A percentile compares a stretch with the other conserved stretches of the same genome.
phyloP scores from a whole-genome alignment of 2,888 invertebrate genomes.

The Drosophila aldrichi region DNA sequence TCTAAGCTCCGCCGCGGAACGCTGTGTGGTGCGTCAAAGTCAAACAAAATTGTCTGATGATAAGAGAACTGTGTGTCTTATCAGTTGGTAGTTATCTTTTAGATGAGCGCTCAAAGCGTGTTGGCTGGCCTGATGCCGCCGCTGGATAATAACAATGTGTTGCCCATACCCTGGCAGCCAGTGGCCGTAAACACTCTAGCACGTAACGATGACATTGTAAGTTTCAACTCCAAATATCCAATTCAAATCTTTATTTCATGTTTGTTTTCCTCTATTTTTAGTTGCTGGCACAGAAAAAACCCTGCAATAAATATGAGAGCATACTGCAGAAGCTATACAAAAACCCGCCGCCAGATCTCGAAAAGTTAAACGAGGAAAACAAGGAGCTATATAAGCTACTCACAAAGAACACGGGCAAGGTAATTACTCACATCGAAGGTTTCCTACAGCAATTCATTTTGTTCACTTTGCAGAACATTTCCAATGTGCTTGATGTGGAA shows the following conservation, averaged over 20 bases:
- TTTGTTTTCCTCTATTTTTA: slow-evolving; percentile 23
- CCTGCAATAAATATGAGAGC: slow-evolving; percentile 87
- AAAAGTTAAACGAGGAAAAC: slow-evolving; percentile 86
- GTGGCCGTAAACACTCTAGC: slow-evolving; percentile 93
- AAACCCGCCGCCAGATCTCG: slow-evolving; percentile 86
- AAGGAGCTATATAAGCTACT: slow-evolving; percentile 88
- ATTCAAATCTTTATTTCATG: too few relatives aligned
- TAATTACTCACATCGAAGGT: slow-evolving; percentile 24
- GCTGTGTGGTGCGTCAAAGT: slow-evolving; percentile 87
- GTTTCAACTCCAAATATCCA: slow-evolving; percentile 17
- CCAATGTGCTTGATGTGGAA: slow-evolving; percentile 89
- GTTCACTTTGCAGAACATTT: slow-evolving; percentile 84
- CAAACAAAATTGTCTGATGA: slow-evolving; percentile 34
- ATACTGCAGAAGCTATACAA: slow-evolving; percentile 86
- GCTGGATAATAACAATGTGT: slow-evolving; percentile 81
- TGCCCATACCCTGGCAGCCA: slow-evolving; percentile 92
- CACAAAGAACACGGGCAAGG: slow-evolving; percentile 87
- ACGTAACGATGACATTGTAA: slow-evolving; percentile 89
- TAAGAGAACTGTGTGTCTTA: slow-evolving; percentile 62
- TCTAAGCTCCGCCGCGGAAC: slow-evolving; percentile 91
- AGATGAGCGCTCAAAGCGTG: slow-evolving; percentile 92
- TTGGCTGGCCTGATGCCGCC: slow-evolving; percentile 89
- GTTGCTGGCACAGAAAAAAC: slow-evolving; percentile 86
- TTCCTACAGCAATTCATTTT: not conserved
- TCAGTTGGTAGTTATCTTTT: slow-evolving; percentile 84